phyloP scores from a whole-genome alignment of 1,140 invertebrate genomes.

The Trichonephila clavata region DNA sequence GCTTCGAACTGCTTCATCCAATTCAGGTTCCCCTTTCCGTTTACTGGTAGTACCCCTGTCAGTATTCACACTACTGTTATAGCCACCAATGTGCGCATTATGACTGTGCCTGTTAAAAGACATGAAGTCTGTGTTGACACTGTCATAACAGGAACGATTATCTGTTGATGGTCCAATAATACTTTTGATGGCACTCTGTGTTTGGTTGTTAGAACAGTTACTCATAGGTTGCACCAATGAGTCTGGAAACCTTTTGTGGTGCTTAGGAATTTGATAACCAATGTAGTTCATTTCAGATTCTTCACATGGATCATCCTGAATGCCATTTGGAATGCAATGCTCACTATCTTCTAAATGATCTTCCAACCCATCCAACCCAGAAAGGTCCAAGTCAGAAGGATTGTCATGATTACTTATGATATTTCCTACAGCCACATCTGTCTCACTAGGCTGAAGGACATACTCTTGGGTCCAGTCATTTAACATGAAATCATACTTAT shows the following conservation, averaged over 20 bases:
- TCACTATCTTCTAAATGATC: slow-evolving; percentile 47
- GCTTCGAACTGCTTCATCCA: slow-evolving; percentile 84
- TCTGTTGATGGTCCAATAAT: slow-evolving; percentile 85
- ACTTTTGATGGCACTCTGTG: slow-evolving; percentile 89
- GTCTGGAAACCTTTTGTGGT: slow-evolving; percentile 75
- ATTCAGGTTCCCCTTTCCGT: slow-evolving; percentile 80
- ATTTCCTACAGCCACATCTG: slow-evolving; percentile 74
- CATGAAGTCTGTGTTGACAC: slow-evolving; percentile 55
- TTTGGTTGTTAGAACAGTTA: slow-evolving; percentile 81
- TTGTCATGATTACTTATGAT: slow-evolving; percentile 62
- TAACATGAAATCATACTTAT: slow-evolving; percentile 65
- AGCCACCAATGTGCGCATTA: slow-evolving; percentile 46
- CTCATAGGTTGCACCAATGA: background rate
- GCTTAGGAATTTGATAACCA: slow-evolving; percentile 60
- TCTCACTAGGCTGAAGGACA: slow-evolving; percentile 50
- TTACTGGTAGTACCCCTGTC: slow-evolving; percentile 7
- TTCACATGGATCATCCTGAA: slow-evolving; percentile 56
- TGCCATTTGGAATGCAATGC: slow-evolving; percentile 64
- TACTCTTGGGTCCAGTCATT: slow-evolving; percentile 56
- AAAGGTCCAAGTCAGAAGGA: slow-evolving; percentile 75
- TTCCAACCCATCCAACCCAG: slow-evolving; percentile 76
- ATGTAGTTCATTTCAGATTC: slow-evolving; percentile 78
- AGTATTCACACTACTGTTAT: background rate
- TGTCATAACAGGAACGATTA: slow-evolving; percentile 26
- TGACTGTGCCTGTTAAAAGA: slow-evolving; percentile 18